Conservation (phyloP, 2,113 vertebrate species). For the Myrmecophaga tridactyla region DNA sequence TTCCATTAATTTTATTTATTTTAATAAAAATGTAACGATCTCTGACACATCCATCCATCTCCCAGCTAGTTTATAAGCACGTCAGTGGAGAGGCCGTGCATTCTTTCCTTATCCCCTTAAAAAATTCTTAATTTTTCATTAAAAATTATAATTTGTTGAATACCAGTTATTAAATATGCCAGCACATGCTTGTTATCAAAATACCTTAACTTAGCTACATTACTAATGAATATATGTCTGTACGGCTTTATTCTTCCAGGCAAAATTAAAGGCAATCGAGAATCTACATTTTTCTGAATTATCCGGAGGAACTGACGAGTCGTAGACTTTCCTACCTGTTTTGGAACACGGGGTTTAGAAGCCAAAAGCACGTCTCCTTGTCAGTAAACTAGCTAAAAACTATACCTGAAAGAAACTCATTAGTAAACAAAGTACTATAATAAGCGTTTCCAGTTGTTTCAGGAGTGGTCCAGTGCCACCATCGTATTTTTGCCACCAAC, state of each 20-base stretch:
- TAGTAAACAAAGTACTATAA: background rate
- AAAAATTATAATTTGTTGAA: background rate
- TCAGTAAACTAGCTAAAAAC: background rate
- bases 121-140: too few relatives aligned
- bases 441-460: background rate
- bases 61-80: background rate
- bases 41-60: background rate
- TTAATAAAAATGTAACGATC: background rate
- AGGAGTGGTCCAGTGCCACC: too few relatives aligned
- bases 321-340: background rate
- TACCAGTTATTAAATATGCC: background rate
- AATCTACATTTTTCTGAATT: background rate
- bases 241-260: background rate
- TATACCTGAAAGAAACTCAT: background rate
- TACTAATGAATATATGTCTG: background rate
- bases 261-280: background rate
- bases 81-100: background rate
- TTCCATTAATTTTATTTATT: background rate
- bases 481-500: background rate
- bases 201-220: background rate
- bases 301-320: background rate
- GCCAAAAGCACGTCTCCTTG: background rate
- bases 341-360: background rate
- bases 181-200: background rate
- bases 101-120: background rate